Conservation (phyloP, 1,140 invertebrate species). For the Leptinotarsa undecemlineata region DNA sequence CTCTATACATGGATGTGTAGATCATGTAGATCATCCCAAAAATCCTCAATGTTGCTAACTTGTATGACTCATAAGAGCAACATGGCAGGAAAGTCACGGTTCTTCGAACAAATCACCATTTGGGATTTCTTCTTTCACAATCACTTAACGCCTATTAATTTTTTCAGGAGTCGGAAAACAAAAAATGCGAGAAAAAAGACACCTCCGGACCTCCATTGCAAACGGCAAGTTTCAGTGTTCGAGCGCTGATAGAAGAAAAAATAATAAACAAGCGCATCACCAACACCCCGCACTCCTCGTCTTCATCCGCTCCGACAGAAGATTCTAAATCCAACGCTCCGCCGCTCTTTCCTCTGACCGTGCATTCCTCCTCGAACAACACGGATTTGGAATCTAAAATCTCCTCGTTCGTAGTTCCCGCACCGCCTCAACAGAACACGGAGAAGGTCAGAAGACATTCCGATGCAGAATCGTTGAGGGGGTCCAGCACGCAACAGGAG, state of each 20-base stretch:
- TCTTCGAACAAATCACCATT: too few species aligned
- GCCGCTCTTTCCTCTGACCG: constrained; percentile 56
- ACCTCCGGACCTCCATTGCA: constrained; percentile 77
- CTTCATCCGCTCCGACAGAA: constrained; percentile 59
- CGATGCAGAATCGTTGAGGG: constrained; percentile 66
- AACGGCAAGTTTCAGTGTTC: constrained; percentile 83
- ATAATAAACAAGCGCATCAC: constrained; percentile 82
- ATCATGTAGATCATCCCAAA: too few species aligned
- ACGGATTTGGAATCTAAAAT: constrained; percentile 56
- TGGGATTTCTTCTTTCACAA: too few species aligned
- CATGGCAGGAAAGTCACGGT: too few species aligned
- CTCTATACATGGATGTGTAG: too few species aligned
- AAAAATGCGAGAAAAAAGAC: constrained; percentile 85
- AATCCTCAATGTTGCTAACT: too few species aligned
- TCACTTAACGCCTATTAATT: not conserved
- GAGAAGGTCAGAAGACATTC: constrained; percentile 67
- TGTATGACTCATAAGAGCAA: too few species aligned
- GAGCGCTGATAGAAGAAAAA: constrained; percentile 88
- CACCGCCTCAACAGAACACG: constrained; percentile 59
- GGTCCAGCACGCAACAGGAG: constrained; percentile 62
- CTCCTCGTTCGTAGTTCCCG: constrained; percentile 66
- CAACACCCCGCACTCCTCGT: constrained; percentile 57
- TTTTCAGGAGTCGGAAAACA: constrained; percentile 77
- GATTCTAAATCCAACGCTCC: constrained; percentile 59
- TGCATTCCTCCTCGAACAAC: constrained; percentile 57